Conservation (phyloP, 2,113 vertebrate genomes). For the Patagioenas fasciata region DNA sequence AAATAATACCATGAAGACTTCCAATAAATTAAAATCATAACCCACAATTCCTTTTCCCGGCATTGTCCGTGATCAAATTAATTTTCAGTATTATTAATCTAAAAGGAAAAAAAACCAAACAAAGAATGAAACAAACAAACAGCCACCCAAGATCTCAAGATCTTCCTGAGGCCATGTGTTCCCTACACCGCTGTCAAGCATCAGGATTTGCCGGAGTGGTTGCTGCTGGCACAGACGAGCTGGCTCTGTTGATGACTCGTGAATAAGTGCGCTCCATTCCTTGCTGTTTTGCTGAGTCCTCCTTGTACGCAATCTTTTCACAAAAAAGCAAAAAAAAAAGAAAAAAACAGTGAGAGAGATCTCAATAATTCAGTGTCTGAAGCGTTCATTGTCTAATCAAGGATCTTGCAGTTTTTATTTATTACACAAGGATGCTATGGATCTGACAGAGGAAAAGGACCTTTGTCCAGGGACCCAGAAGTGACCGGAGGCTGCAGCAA, state of each 20-base stretch:
- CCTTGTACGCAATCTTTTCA: slow-evolving; percentile 75
- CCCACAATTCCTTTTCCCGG: slow-evolving; percentile 5
- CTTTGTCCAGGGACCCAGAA: neutral
- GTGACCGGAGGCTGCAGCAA: neutral
- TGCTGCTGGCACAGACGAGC: slow-evolving; percentile 18
- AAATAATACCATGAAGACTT: slow-evolving; percentile 58
- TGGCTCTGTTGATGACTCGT: slow-evolving; percentile 70
- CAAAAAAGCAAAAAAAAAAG: neutral
- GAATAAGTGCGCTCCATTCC: slow-evolving; percentile 85
- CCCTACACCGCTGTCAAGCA: neutral
- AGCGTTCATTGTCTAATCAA: neutral
- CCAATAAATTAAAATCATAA: slow-evolving; percentile 80
- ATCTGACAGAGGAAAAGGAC: neutral
- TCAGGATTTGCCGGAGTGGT: slow-evolving; percentile 45
- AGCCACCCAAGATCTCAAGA: neutral
- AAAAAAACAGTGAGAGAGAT: neutral
- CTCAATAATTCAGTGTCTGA: neutral
- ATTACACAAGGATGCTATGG: neutral
- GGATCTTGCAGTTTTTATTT: neutral
- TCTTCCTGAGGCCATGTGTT: neutral
- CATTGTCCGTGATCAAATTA: neutral
- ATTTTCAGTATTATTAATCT: slow-evolving; percentile 21
- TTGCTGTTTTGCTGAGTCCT: slow-evolving; percentile 79
- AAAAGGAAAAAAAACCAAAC: neutral
- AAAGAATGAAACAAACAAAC: neutral